Base-by-base conservation (phyloP, 2,113 vertebrate species). In the Clarias gariepinus region DNA sequence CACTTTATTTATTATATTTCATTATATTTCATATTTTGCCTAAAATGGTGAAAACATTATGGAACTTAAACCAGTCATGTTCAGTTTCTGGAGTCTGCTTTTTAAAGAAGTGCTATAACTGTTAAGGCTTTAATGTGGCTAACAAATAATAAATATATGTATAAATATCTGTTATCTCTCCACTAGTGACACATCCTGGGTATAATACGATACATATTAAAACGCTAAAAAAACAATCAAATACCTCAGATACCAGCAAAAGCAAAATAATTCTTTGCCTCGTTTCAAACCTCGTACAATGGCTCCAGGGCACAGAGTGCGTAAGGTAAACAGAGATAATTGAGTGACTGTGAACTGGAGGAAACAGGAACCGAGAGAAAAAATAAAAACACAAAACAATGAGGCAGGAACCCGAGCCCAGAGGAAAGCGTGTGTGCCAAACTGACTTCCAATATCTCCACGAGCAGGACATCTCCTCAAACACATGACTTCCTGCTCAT, bases 341-440 rank as follows among this genome's bases (percentile, higher is more conserved):
- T 63, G 23, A 69, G 85, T 86, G 69, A 89, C 87, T 87, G 60
- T 90, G 74, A 91, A 90, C 90, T 86, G 10, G 55, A 94, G 95
- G 93, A 95, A 95, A 93, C 92, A 87, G 89, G 77, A 85, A 84
- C 83, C 82, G 61, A 90, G 91, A 92, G 87, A 93, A 85, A 91
- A 89, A 91, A 85, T 89, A 88, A 85, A 87, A 82, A 86, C 81
- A 83, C 84, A 89, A 91, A 94, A 94, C 92, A 95, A 94, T 94
- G 90, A 92, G 81, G 16, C 68, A 64, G 89, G 83, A 91, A 85
- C 89, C 89, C 58, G 79, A 86, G 63, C 80, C 30, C 85, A 69
- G 84, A 86, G 90, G 90, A 89, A 90, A 88, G 64, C 33, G 41
- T 19, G 53, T 84, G 61, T 52, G 66, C 57, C 77, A 71, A 86